Percentiles rank a stretch among this genome's conserved stretches.
phyloP scores from a whole-genome alignment of 1,140 invertebrate genomes.

The Latrodectus geometricus region DNA sequence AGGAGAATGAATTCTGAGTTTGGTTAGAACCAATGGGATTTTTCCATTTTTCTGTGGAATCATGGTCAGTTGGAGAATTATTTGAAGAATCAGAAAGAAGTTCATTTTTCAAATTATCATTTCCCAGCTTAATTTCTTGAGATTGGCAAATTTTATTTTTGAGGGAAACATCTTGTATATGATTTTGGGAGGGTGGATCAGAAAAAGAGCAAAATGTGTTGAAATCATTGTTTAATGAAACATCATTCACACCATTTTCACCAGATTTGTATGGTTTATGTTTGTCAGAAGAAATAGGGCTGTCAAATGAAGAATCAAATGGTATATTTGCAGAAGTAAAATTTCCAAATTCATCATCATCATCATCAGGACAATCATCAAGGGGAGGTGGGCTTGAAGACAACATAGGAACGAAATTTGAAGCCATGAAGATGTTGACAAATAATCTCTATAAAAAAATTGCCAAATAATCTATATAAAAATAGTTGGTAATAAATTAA shows the following conservation, averaged over 20 bases:
- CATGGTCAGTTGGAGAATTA: background rate
- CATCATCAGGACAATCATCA: slow-evolving; percentile 49
- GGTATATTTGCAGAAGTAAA: slow-evolving; percentile 45
- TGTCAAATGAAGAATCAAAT: slow-evolving; percentile 58
- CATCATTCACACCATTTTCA: slow-evolving; percentile 46
- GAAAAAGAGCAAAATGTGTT: slow-evolving; percentile 7
- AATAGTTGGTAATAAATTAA: too few relatives aligned
- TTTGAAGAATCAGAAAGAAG: background rate
- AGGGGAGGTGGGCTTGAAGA: slow-evolving; percentile 55
- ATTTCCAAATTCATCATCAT: slow-evolving; percentile 57
- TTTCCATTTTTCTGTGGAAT: background rate
- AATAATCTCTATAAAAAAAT: too few relatives aligned
- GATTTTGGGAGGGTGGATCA: background rate
- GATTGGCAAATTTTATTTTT: background rate
- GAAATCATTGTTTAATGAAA: slow-evolving; percentile 25
- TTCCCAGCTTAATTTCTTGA: background rate
- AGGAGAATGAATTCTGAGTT: too few relatives aligned
- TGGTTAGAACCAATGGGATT: too few relatives aligned
- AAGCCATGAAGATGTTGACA: slow-evolving; percentile 21
- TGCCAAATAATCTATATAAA: too few relatives aligned
- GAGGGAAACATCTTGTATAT: background rate
- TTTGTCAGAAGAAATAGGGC: slow-evolving; percentile 36
- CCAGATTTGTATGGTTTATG: slow-evolving; percentile 48
- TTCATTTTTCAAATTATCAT: background rate
- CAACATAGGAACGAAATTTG: slow-evolving; percentile 53